Evolutionary conservation across 2,797 vertebrate genomes (phyloP).

Genomic region (Stomatorhinus walkeri): DNA sequence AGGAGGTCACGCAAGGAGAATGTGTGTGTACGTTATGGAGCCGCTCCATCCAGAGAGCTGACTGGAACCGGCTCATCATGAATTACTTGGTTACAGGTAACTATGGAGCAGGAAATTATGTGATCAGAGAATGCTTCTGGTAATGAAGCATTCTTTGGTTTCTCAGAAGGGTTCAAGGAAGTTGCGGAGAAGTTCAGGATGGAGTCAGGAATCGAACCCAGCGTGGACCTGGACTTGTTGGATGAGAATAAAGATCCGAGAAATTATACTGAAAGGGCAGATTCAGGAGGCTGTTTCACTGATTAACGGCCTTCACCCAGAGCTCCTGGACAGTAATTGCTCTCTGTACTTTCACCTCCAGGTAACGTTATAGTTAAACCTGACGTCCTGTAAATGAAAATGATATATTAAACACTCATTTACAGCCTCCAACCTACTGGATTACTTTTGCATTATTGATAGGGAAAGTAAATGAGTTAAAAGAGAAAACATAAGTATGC

Average conservation of each 20-base stretch:
- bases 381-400: background rate
- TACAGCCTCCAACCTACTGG: background rate
- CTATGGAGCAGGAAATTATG: background rate
- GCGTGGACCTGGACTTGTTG: slow-evolving; percentile 88
- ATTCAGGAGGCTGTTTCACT: slow-evolving; percentile 93
- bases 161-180: slow-evolving; percentile 93
- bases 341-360: slow-evolving; percentile 96
- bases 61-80: slow-evolving; percentile 98
- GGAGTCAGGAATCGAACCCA: slow-evolving; percentile 97
- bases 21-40: slow-evolving; percentile 72
- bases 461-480: background rate
- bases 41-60: slow-evolving; percentile 92
- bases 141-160: background rate
- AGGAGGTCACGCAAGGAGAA: slow-evolving; percentile 91
- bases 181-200: slow-evolving; percentile 95
- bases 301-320: slow-evolving; percentile 94
- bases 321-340: slow-evolving; percentile 90
- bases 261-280: slow-evolving; percentile 96
- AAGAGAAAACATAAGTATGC: background rate
- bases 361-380: slow-evolving; percentile 52
- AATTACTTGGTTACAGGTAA: slow-evolving; percentile 95
- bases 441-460: background rate
- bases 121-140: background rate
- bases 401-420: background rate
- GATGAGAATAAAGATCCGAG: slow-evolving; percentile 97